These are phyloP conservation scores for Silurus lanzhouensis DNA, from an alignment of 2,797 vertebrate species.

Conservation along the genomic window DNA sequence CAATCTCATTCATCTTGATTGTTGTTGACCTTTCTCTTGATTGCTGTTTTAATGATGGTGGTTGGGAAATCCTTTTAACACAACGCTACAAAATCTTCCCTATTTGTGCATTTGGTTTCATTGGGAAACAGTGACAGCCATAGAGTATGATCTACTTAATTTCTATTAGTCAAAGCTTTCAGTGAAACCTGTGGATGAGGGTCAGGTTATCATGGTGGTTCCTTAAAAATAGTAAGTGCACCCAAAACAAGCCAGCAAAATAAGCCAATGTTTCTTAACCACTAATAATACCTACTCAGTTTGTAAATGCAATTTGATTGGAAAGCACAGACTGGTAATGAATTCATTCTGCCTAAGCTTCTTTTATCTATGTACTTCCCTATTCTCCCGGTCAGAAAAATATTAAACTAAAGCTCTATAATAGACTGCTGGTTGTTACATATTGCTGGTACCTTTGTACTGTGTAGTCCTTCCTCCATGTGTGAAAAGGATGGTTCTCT, in stretches of 20 bases:
- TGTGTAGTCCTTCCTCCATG: constrained; percentile 44
- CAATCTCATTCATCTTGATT: background rate
- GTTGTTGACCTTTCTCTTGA: background rate
- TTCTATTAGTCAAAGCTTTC: background rate
- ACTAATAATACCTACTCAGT: background rate
- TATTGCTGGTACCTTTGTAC: constrained; percentile 72
- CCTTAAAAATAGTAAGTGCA: background rate
- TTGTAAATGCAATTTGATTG: background rate
- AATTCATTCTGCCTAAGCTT: background rate
- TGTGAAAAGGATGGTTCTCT: constrained; percentile 72
- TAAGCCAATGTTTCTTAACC: background rate
- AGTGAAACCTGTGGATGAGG: background rate
- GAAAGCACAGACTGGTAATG: background rate
- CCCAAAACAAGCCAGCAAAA: background rate
- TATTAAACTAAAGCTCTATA: background rate
- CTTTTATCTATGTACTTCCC: background rate
- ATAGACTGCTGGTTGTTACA: background rate
- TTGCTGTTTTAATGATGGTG: background rate
- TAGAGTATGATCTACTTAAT: background rate
- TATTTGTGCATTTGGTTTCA: background rate
- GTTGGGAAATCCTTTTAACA: background rate
- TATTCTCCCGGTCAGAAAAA: background rate
- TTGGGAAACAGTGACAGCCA: background rate
- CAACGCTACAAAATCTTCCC: background rate
- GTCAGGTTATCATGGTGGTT: no score